Conservation (phyloP, 1,140 invertebrate species). For the Aleiodes sp. region DNA sequence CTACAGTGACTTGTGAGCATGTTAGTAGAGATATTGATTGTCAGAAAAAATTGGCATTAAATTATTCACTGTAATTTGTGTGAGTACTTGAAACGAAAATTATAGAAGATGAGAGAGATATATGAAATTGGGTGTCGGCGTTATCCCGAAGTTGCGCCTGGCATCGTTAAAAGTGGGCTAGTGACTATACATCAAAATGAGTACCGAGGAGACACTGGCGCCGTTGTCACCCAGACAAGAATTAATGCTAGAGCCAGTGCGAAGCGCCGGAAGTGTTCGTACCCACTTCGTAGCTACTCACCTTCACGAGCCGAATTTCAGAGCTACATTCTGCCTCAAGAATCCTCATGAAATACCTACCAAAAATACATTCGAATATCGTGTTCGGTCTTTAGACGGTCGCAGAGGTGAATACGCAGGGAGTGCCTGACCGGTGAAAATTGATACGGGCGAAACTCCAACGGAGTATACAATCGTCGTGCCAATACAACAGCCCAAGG, state of each 20-base stretch:
- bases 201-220: conserved; percentile 22
- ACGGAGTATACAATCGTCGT: not conserved
- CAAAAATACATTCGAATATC: not conserved
- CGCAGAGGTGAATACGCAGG: not conserved
- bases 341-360: not conserved
- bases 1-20: not conserved
- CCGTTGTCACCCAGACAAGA: conserved; percentile 30
- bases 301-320: not conserved
- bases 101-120: not conserved
- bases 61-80: not conserved
- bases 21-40: conserved; percentile 9
- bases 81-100: not conserved
- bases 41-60: not conserved
- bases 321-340: not conserved
- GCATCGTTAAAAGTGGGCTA: conserved; percentile 24
- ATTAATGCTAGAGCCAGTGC: conserved; percentile 31
- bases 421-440: conserved; percentile 14
- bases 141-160: not conserved
- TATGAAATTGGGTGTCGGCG: not conserved
- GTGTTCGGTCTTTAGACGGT: conserved; percentile 3
- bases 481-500: not conserved
- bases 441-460: conserved; percentile 23
- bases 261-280: conserved; percentile 31
- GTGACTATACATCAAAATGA: conserved; percentile 30
- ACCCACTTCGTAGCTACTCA: conserved; percentile 1